A percentile compares a stretch with the other conserved stretches of the same genome.
These are phyloP conservation scores for Drosophila affinis DNA, from an alignment of 2,888 invertebrate genomes.

Conservation along the genomic window DNA sequence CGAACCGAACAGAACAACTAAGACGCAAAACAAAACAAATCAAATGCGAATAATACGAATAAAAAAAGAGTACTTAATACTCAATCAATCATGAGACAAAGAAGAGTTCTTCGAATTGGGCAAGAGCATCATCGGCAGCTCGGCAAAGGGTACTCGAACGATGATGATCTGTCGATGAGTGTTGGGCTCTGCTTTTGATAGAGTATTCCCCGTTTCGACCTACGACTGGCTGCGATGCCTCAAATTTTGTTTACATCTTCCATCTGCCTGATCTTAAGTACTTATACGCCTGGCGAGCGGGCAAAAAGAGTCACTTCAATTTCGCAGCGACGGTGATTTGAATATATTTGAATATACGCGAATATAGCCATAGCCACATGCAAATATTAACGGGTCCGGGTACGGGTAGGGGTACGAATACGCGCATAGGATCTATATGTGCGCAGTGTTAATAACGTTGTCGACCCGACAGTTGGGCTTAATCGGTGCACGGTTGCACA, in stretches of 20 bases:
- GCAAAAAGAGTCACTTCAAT: conserved; percentile 64
- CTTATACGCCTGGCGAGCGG: conserved; percentile 35
- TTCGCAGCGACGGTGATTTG: conserved; percentile 44
- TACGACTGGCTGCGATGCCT: background rate
- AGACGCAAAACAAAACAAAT: background rate
- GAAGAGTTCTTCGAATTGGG: background rate
- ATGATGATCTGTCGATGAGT: background rate
- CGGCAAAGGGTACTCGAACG: background rate
- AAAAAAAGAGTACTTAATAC: background rate
- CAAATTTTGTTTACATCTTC: conserved; percentile 36
- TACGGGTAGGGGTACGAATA: conserved; percentile 15
- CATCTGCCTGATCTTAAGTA: conserved; percentile 34
- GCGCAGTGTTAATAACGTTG: conserved; percentile 35
- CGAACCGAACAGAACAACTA: background rate
- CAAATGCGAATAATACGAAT: background rate
- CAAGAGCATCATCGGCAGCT: background rate
- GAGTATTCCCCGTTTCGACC: conserved; percentile 20
- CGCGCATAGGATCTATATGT: conserved; percentile 21
- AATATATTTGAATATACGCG: conserved; percentile 34
- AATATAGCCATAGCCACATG: background rate
- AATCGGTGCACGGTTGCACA: conserved; percentile 36
- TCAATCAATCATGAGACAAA: background rate
- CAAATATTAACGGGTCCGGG: conserved; percentile 19
- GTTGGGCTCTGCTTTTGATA: background rate
- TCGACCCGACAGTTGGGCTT: conserved; percentile 37